Conservation (phyloP, 1,140 invertebrate species). For the Heterodera carotae region DNA sequence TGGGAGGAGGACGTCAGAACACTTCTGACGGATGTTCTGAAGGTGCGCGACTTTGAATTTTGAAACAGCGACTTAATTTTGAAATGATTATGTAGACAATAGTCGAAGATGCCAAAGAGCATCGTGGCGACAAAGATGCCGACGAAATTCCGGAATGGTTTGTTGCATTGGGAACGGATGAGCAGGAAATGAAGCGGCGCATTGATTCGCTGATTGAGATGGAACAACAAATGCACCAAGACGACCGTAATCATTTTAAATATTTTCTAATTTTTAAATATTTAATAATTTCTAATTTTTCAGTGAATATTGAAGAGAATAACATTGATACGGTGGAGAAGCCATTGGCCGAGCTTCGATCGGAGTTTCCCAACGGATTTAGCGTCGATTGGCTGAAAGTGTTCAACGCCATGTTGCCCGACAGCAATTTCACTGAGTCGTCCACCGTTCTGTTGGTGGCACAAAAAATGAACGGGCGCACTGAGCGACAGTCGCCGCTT, state of each 20-base stretch:
- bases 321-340: background rate
- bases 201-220: background rate
- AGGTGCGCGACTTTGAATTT: background rate
- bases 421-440: background rate
- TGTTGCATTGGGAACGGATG: background rate
- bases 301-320: background rate
- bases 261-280: background rate
- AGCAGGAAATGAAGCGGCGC: background rate
- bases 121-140: background rate
- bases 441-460: slow-evolving; percentile 5
- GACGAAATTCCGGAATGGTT: background rate
- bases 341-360: background rate
- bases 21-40: background rate
- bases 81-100: background rate
- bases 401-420: slow-evolving; percentile 6
- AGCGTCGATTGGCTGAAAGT: background rate
- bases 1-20: background rate
- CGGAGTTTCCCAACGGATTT: slow-evolving; percentile 3
- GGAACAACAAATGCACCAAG: background rate
- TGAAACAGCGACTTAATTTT: background rate
- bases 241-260: background rate
- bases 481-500: background rate
- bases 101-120: background rate
- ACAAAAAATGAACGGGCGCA: background rate
- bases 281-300: too few species aligned